phyloP scores from a whole-genome alignment of 2,888 invertebrate genomes.

The Drosophila yooni region DNA sequence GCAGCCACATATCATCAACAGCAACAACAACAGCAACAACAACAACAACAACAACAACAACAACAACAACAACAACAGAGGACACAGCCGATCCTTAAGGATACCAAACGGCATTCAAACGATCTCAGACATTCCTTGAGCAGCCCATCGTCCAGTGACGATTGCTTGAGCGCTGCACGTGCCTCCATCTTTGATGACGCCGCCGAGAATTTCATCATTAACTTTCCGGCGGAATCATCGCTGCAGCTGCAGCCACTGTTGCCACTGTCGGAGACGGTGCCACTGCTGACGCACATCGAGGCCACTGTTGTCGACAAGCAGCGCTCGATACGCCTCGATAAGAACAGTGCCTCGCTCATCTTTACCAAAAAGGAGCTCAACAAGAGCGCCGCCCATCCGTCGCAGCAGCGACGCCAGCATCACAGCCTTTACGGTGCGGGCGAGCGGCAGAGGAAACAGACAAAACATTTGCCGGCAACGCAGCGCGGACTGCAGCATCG shows the following conservation, averaged over 20 bases:
- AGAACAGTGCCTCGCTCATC: conserved; percentile 84
- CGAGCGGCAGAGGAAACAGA: conserved; percentile 58
- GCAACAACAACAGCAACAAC: conserved; percentile 26
- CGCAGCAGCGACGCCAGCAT: conserved; percentile 61
- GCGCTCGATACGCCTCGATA: conserved; percentile 82
- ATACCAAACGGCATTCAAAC: conserved; percentile 38
- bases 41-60: conserved; percentile 28
- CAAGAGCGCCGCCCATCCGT: conserved; percentile 41
- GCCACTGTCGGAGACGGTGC: conserved; percentile 84
- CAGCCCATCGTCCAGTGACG: conserved; percentile 71
- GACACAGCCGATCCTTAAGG: conserved; percentile 22
- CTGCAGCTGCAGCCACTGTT: conserved; percentile 65
- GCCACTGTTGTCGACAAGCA: conserved; percentile 80
- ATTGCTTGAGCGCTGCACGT: conserved; percentile 55
- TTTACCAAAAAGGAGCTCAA: conserved; percentile 83
- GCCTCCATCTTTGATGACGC: conserved; percentile 80
- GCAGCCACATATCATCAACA: conserved; percentile 58
- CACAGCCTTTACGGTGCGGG: conserved; percentile 68
- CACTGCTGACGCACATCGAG: conserved; percentile 82
- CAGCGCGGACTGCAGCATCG: conserved; percentile 77
- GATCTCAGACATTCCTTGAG: conserved; percentile 51
- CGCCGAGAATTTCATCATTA: conserved; percentile 82
- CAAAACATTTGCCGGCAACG: conserved; percentile 69
- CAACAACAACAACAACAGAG: conserved; percentile 29
- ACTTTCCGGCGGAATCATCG: conserved; percentile 81